phyloP scores from a whole-genome alignment of 2,888 invertebrate genomes.

The Drosophila macrospina region DNA sequence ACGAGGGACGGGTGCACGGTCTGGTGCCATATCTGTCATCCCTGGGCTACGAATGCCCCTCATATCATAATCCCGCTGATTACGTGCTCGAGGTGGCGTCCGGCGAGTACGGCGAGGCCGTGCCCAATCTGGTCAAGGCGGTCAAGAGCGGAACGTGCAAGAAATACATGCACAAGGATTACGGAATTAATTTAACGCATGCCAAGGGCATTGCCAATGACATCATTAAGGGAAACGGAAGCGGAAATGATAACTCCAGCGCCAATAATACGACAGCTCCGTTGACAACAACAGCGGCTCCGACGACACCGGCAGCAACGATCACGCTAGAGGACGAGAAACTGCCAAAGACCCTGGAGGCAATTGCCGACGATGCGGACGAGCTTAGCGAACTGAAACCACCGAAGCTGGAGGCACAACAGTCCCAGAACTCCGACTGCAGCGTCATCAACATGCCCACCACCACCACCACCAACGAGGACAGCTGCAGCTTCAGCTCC shows the following conservation, averaged over 20 bases:
- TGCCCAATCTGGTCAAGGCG: constrained; percentile 93
- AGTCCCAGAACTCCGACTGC: constrained; percentile 83
- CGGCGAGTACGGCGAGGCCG: constrained; percentile 96
- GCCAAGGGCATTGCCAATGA: constrained; percentile 87
- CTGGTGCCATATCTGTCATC: constrained; percentile 95
- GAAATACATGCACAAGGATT: constrained; percentile 86
- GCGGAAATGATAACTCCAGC: constrained; percentile 71
- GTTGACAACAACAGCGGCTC: not conserved
- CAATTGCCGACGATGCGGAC: constrained; percentile 79
- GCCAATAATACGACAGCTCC: constrained; percentile 14
- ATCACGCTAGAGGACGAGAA: constrained; percentile 85
- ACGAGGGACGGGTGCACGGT: constrained; percentile 93
- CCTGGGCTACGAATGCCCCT: constrained; percentile 95
- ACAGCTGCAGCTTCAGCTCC: constrained; percentile 79
- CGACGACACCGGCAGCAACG: constrained; percentile 57
- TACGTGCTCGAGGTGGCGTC: constrained; percentile 98
- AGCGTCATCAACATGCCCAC: constrained; percentile 79
- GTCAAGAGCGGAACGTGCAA: constrained; percentile 93
- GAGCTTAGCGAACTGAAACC: constrained; percentile 86
- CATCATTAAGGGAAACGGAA: constrained; percentile 86
- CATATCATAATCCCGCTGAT: constrained; percentile 98
- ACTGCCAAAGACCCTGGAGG: constrained; percentile 86
- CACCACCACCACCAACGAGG: constrained; percentile 69
- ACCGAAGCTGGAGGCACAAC: constrained; percentile 80
- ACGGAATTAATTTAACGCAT: constrained; percentile 50